phyloP scores from a whole-genome alignment of 2,797 vertebrate genomes.

The Cottoperca gobio region DNA sequence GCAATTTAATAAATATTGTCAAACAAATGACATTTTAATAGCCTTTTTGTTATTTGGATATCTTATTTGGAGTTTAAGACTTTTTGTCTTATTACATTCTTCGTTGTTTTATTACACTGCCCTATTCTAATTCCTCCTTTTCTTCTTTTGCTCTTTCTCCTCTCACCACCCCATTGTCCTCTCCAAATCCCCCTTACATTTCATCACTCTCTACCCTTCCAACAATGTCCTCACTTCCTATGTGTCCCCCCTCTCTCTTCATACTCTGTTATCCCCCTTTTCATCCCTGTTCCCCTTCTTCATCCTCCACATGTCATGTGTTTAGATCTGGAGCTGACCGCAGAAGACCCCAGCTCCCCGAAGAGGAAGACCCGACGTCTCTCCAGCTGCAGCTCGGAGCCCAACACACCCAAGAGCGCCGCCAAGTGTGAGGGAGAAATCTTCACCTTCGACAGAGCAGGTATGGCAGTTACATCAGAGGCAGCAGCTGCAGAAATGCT shows the following conservation, averaged over 20 bases:
- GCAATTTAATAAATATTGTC: not conserved
- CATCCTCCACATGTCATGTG: not conserved
- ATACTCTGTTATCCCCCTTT: not conserved
- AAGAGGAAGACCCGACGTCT: conserved; percentile 91
- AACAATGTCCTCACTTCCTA: not conserved
- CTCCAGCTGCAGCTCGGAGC: conserved; percentile 95
- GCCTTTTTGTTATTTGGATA: not conserved
- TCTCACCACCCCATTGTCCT: not conserved
- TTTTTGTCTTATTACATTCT: not conserved
- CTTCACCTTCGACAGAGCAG: conserved; percentile 92
- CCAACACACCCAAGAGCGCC: conserved; percentile 95
- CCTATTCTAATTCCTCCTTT: not conserved
- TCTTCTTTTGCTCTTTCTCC: not conserved
- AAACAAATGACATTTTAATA: not conserved
- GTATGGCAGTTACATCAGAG: conserved; percentile 60
- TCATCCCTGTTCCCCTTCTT: not conserved
- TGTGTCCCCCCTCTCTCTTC: not conserved
- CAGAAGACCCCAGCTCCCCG: conserved; percentile 91
- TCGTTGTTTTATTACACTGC: not conserved
- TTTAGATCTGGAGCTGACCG: conserved; percentile 87
- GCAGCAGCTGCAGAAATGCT: not conserved
- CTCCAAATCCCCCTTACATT: not conserved
- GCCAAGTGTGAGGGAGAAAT: conserved; percentile 95
- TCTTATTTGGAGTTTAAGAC: not conserved
- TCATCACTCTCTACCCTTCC: not conserved